Evolutionary conservation across 2,113 vertebrate species (phyloP).

Genomic region (Barnardius zonarius): DNA sequence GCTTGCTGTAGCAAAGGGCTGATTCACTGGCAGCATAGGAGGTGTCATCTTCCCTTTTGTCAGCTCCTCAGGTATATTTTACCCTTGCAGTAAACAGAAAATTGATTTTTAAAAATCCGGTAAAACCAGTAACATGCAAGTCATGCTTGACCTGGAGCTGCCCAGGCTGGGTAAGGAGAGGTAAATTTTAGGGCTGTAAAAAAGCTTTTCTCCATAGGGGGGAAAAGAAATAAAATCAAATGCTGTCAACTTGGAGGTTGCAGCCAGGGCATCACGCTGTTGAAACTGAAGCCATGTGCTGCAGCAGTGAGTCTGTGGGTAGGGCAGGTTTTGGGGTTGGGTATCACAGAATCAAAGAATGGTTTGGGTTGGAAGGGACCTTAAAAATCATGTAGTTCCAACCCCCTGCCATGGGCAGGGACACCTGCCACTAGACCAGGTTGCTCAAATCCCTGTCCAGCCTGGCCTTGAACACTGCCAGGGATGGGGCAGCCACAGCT

Average conservation of each 20-base stretch:
- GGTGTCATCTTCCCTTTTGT: constrained; percentile 47
- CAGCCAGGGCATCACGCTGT: neutral
- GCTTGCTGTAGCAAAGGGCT: constrained; percentile 22
- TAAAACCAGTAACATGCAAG: constrained; percentile 37
- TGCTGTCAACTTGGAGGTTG: neutral
- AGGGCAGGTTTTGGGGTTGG: neutral
- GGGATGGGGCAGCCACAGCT: neutral
- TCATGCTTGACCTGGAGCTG: neutral
- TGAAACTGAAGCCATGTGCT: neutral
- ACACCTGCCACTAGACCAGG: neutral
- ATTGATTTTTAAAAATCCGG: constrained; percentile 31
- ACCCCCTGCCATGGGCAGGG: neutral
- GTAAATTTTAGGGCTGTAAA: neutral
- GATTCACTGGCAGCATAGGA: constrained; percentile 28
- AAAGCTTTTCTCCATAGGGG: neutral
- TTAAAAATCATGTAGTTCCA: neutral
- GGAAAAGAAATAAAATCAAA: neutral
- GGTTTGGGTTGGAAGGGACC: neutral
- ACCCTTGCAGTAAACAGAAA: constrained; percentile 39
- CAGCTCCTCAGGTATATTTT: constrained; percentile 31
- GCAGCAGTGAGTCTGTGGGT: neutral
- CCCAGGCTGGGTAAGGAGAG: neutral
- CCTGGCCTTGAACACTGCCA: neutral
- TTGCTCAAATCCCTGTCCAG: neutral
- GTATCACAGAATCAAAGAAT: neutral